phyloP scores from a whole-genome alignment of 2,797 vertebrate genomes.

The Alca torda region DNA sequence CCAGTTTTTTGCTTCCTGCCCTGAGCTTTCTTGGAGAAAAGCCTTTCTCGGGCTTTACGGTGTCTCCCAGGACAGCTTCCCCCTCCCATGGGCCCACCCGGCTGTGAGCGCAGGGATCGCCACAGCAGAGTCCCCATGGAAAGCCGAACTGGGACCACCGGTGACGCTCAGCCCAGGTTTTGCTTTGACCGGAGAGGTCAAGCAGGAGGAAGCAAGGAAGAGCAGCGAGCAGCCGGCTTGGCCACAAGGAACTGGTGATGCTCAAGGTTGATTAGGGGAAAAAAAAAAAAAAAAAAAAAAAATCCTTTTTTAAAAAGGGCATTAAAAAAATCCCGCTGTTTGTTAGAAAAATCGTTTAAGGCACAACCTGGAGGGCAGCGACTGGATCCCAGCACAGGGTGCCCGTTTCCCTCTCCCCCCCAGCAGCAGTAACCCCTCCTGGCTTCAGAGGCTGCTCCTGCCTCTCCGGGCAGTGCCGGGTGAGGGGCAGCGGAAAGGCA shows the following conservation, averaged over 20 bases:
- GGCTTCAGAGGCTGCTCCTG: not conserved
- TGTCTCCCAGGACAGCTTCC: not conserved
- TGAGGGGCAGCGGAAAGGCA: not conserved
- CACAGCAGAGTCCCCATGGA: accelerated
- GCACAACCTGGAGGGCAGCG: not conserved
- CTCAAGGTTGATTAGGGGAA: not conserved
- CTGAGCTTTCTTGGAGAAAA: not conserved
- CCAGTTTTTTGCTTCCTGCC: not conserved
- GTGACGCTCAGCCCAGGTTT: not conserved
- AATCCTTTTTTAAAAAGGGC: not conserved
- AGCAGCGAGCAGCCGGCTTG: not conserved
- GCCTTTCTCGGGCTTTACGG: accelerated
- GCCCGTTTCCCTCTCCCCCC: not conserved
- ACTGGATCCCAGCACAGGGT: not conserved
- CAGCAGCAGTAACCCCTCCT: not conserved
- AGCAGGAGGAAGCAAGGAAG: not conserved
- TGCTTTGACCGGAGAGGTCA: not conserved
- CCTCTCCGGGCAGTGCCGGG: not conserved
- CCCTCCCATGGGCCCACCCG: accelerated
- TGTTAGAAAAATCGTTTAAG: not conserved
- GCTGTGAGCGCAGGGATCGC: accelerated
- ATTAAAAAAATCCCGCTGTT: not conserved
- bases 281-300: not conserved
- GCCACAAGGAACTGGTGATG: not conserved
- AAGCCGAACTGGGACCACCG: not conserved